These are phyloP conservation scores for Eumerus sabulonum DNA, from an alignment of 2,888 invertebrate genomes.

Conservation along the genomic window DNA sequence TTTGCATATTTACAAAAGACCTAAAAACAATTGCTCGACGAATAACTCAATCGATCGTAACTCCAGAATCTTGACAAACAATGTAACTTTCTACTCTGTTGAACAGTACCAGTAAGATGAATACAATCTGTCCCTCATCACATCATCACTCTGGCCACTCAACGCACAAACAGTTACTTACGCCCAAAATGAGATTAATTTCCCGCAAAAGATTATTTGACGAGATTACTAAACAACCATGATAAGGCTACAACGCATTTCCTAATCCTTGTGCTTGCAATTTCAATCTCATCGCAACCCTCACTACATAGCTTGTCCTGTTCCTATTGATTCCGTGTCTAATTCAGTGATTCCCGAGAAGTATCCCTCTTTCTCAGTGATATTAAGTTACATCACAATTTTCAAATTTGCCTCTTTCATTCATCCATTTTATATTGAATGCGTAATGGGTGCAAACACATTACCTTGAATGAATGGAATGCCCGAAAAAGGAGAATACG, in stretches of 20 bases:
- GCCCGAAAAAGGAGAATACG: conserved; percentile 17
- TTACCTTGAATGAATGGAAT: conserved; percentile 29
- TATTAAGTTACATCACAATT: conserved; percentile 51
- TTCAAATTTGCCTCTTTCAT: conserved; percentile 35
- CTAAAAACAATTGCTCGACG: too few species aligned
- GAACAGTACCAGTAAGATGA: neutral
- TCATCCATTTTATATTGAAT: conserved; percentile 24
- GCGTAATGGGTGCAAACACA: conserved; percentile 29
- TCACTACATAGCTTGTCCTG: conserved; percentile 22
- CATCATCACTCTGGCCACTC: too few species aligned
- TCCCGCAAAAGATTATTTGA: conserved; percentile 39
- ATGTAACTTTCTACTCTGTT: too few species aligned
- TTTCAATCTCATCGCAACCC: neutral
- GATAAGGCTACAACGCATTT: neutral
- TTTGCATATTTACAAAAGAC: too few species aligned
- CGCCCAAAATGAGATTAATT: conserved; percentile 34
- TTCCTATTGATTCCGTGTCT: conserved; percentile 3
- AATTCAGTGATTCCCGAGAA: conserved; percentile 29
- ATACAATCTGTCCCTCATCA: too few species aligned
- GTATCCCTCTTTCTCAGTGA: conserved; percentile 31
- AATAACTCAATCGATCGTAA: too few species aligned
- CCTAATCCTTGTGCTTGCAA: conserved; percentile 37
- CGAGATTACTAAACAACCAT: conserved; percentile 23
- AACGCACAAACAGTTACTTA: too few species aligned
- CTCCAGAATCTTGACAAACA: too few species aligned